phyloP scores from a whole-genome alignment of 1,140 invertebrate genomes.

The Drosophila jambulina region DNA sequence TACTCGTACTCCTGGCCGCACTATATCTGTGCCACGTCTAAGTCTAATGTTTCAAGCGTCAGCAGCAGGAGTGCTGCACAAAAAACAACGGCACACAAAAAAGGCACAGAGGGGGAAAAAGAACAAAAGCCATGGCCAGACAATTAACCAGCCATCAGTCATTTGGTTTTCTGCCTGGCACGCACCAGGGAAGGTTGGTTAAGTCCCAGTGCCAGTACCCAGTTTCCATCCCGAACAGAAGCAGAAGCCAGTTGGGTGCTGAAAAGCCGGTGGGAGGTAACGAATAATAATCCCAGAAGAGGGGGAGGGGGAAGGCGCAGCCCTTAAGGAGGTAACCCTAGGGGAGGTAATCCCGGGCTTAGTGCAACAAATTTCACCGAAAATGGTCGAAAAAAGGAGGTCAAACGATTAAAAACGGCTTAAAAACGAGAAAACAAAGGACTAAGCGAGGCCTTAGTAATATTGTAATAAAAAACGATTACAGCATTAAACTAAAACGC shows the following conservation, averaged over 20 bases:
- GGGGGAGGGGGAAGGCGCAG: not conserved
- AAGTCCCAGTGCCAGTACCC: conserved; percentile 19
- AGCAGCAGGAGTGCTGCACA: conserved; percentile 61
- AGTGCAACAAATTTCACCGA: conserved; percentile 32
- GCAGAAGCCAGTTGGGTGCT: conserved; percentile 36
- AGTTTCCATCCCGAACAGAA: conserved; percentile 25
- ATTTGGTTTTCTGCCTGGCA: conserved; percentile 66
- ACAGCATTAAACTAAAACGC: not conserved
- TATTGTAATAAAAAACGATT: not conserved
- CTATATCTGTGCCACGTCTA: conserved; percentile 71
- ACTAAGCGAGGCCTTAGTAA: not conserved
- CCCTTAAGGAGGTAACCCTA: conserved; percentile 7
- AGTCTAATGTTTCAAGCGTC: conserved; percentile 79
- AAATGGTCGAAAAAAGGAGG: conserved; percentile 27
- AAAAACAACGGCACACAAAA: conserved; percentile 20
- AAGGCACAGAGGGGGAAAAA: conserved; percentile 28
- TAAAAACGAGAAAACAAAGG: not conserved
- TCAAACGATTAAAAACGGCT: conserved; percentile 24
- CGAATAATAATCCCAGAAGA: conserved; percentile 23
- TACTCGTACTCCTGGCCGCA: conserved; percentile 13
- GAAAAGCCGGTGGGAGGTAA: conserved; percentile 26
- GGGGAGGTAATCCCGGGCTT: conserved; percentile 28
- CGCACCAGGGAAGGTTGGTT: conserved; percentile 54
- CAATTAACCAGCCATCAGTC: conserved; percentile 83
- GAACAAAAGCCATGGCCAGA: conserved; percentile 78